These are phyloP conservation scores for Aptenodytes patagonicus DNA, from an alignment of 2,113 vertebrate genomes.

Conservation along the genomic window DNA sequence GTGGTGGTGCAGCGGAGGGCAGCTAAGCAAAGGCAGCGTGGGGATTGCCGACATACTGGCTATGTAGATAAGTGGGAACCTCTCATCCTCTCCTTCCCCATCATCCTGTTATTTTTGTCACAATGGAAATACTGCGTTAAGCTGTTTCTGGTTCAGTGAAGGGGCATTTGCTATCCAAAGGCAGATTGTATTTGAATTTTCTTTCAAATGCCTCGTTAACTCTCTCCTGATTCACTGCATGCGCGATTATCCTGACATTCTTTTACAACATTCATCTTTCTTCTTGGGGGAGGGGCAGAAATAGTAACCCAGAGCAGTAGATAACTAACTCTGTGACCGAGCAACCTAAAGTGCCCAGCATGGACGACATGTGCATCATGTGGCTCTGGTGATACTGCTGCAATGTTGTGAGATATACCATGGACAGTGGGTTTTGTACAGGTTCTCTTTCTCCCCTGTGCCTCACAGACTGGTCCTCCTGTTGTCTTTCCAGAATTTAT, in stretches of 20 bases:
- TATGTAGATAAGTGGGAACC: background rate
- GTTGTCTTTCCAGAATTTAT: background rate
- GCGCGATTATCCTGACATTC: rapidly evolving
- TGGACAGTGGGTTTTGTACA: background rate
- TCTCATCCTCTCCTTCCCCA: background rate
- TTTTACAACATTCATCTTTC: background rate
- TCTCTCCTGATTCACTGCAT: background rate
- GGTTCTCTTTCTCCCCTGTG: background rate
- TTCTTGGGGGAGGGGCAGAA: background rate
- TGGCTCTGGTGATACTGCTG: background rate
- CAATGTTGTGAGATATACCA: background rate
- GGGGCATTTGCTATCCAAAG: background rate
- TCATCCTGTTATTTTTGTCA: background rate
- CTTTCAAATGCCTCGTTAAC: conserved; percentile 8
- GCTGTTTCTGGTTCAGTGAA: conserved; percentile 41
- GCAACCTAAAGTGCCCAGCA: background rate
- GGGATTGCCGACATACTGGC: background rate
- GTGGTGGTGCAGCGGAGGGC: rapidly evolving
- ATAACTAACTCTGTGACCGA: rapidly evolving
- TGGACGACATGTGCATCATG: background rate
- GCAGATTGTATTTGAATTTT: conserved; percentile 4
- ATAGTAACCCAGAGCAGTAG: background rate
- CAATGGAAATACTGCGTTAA: background rate
- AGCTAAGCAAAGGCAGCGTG: background rate
- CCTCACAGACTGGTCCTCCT: background rate